Base-by-base conservation (phyloP, 2,113 vertebrate genomes). In the Neolamprologus brichardi region DNA sequence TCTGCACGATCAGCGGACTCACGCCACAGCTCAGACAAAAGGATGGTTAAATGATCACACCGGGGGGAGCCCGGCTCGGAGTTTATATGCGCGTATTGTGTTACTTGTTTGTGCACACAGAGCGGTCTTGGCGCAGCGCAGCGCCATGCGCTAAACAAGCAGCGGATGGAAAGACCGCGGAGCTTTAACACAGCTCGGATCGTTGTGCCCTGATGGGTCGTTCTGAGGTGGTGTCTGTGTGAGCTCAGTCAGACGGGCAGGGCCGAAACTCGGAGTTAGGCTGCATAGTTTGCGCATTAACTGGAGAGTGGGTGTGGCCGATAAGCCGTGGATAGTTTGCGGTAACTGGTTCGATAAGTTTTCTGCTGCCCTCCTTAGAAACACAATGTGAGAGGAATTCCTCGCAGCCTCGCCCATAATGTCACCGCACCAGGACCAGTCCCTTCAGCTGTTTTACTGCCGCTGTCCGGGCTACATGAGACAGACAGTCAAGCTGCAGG, bases 341-440 rank as follows among this genome's bases (percentile, higher is more conserved):
- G 67, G 85, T 78, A 91, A 95, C 94, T 79, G 93, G 93, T 95
- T 93, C 84, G 93, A 88, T 93, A 86, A 85, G 89, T 90, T 34
- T 84, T 84, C 34, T 5, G 58, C 72, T 78, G 87, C 82, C 81
- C 79, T 84, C 11, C 60, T 39, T 67, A 28, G 6, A 49, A 23
- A 41, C 70, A 83, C 54, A 81, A 39, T 79, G 79, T 58, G 23
- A 17, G 28, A 60, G 82, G 72, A 80, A 88, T 46, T 41, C 25
- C 20, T 53, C 12, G 46, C 25, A 81, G 88, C 89, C 94, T 88
- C 84, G 85, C 87, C 91, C 89, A 70, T 8, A 30, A 1, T 2
- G 8, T 4, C 4, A 1, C 52, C 52, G 15, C 18, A 6, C 58
- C 79, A 3, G 17, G 44, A 37, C 62, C 39, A 8, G 7, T 20